Evolutionary conservation across 2,113 vertebrate genomes (phyloP), one percentile per base, ranked within the genome.

Genomic region (Lynx canadensis): DNA sequence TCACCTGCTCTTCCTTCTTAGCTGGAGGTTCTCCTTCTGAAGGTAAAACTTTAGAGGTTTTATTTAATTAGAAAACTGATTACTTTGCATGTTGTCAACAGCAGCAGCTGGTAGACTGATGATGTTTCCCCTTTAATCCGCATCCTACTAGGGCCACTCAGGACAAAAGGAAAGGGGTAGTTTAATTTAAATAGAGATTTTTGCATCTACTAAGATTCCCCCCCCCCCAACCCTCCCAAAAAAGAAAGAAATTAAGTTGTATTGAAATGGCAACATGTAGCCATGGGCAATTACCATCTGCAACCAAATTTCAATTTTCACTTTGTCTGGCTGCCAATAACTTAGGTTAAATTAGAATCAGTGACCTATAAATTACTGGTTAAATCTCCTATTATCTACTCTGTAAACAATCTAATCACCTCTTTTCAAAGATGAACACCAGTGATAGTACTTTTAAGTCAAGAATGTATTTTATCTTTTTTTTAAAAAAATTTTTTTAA

Each of bases 341-440:
- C 41, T 69, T 79, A 55, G 55, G 23, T 63, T 96, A 78, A 93
- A 96, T 94, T 97, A 96, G 86, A 97, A 94, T 97, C 73, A 45
- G 31, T 97, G 97, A 96, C 91, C 95, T 95, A 3, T 97, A 98
- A 98, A 97, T 97, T 93, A 36, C 92, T 95, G 83, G 96, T 97
- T 98, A 97, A 94, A 94, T 96, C 97, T 98, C 95, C 4, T 5
- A 94, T 98, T 98, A 97, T 88, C 95, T 97, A 93, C 98, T 96
- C 89, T 95, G 84, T 98, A 98, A 98, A 68, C 94, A 86, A 86
- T 33, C 83, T 93, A 97, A 80, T 96, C 92, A 93, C 97, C 63
- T 98, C 89, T 91, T 91, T 83, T 92, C 97, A 93, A 93, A 88
- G 74, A 93, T 96, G 94, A 98, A 63, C 19, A 27, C 50, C 27